Evolutionary conservation across 2,888 invertebrate genomes (phyloP).

Genomic region (Ypsolopha scabrella): DNA sequence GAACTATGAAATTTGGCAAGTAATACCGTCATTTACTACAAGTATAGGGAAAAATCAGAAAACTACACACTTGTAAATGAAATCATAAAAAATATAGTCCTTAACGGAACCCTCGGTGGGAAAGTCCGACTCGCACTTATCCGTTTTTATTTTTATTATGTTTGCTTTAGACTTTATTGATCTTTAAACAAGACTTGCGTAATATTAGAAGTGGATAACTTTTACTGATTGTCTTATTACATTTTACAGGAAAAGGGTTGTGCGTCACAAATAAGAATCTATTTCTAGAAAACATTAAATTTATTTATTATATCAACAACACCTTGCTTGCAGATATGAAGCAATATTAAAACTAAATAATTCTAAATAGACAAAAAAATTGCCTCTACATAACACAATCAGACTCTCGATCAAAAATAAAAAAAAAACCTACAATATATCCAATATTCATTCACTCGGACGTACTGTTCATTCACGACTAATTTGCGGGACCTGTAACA

Average conservation of each 20-base stretch:
- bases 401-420: constrained; percentile 39
- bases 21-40: no score
- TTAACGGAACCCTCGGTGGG: no score
- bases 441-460: constrained; percentile 41
- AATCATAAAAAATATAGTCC: no score
- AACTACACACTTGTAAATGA: no score
- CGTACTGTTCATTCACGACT: constrained; percentile 37
- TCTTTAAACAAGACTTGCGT: no score
- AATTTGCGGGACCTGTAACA: constrained; percentile 44
- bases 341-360: constrained; percentile 60
- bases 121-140: no score
- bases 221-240: no score
- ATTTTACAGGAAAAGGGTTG: neutral
- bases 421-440: constrained; percentile 20
- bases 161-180: no score
- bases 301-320: constrained; percentile 58
- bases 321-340: constrained; percentile 41
- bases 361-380: constrained; percentile 33
- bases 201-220: no score
- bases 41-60: no score
- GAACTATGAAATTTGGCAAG: no score
- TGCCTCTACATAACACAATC: constrained; percentile 56
- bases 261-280: neutral
- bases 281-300: constrained; percentile 18
- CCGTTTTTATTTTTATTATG: no score